phyloP scores from a whole-genome alignment of 1,140 invertebrate genomes.

The Heliconius eleuchia region DNA sequence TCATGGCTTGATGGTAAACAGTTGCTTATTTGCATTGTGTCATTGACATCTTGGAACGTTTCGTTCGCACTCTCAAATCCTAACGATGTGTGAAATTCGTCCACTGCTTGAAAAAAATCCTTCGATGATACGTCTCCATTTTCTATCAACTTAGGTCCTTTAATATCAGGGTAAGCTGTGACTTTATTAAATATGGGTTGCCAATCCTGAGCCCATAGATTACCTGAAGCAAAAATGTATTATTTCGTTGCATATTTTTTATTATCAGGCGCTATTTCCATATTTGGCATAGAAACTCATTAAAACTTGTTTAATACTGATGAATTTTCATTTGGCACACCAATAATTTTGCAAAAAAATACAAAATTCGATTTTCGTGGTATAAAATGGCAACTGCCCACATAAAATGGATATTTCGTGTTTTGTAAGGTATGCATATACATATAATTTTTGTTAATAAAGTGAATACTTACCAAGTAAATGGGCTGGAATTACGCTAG shows the following conservation, averaged over 20 bases:
- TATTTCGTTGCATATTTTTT: not conserved
- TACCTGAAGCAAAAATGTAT: slow-evolving; percentile 81
- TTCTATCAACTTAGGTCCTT: slow-evolving; percentile 43
- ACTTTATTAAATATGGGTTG: slow-evolving; percentile 86
- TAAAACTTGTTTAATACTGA: no score
- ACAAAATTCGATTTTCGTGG: no score
- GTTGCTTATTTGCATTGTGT: slow-evolving; percentile 55
- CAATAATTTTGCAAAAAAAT: no score
- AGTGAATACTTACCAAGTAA: slow-evolving; percentile 83
- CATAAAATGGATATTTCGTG: no score
- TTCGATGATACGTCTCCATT: slow-evolving; percentile 52
- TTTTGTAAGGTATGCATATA: no score
- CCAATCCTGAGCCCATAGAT: slow-evolving; percentile 94
- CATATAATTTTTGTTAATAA: no score
- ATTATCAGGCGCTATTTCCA: not conserved
- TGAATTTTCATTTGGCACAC: no score
- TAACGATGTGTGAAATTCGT: slow-evolving; percentile 67
- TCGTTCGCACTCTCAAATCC: slow-evolving; percentile 68
- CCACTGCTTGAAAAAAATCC: slow-evolving; percentile 63
- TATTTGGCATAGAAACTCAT: no score
- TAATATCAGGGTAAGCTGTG: slow-evolving; percentile 84
- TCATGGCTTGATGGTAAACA: slow-evolving; percentile 44
- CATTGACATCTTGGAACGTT: slow-evolving; percentile 62
- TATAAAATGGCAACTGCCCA: no score
- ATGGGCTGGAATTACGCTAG: slow-evolving; percentile 91